Evolutionary conservation across 2,797 vertebrate genomes (phyloP), one percentile per base, ranked within the genome.

Genomic region (Pseudochromis fuscus): DNA sequence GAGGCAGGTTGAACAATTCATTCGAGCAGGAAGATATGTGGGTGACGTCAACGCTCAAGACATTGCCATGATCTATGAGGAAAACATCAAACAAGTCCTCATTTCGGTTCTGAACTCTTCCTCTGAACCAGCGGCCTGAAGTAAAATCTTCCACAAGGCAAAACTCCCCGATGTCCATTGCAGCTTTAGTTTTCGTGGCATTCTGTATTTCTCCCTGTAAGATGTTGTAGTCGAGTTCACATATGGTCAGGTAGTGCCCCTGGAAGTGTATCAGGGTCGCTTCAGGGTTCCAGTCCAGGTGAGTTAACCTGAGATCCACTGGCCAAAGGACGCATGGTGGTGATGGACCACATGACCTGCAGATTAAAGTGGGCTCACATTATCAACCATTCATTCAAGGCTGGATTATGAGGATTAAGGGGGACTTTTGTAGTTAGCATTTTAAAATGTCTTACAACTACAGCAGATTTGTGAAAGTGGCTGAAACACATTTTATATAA

Each of bases 211-310:
- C 96, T 37, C 85, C 91, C 51, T 97, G 95, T 35, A 98, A 81
- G 85, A 96, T 95, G 67, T 92, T 93, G 79, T 98, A 99, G 87
- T 99, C 96, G 79, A 95, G 90, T n/a, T 97, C 96, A 89, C 90
- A 95, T 67, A 87, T 86, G 52, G 62, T 77, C 1, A 87, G 89
- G 83, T 89, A 87, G 25, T 93, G 94, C 67, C 95, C 97, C 88
- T 96, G 95, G 86, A 99, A 98, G 76, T 93, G 92, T 78, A 99
- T 90, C 53, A 98, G 78, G 27, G 94, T 82, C 7, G 94, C 93
- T 57, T 94, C 92, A 0, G 93, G 86, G 82, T 89, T 88, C 89
- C 95, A 97, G 78, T 96, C 94, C 80, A 96, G 37, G 51, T 84
- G 92, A 38, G 90, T 95, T 80, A 99, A 82, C 88, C 93, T 97